These are phyloP conservation scores for Phengaris arion DNA, from an alignment of 2,888 invertebrate species.

Conservation along the genomic window DNA sequence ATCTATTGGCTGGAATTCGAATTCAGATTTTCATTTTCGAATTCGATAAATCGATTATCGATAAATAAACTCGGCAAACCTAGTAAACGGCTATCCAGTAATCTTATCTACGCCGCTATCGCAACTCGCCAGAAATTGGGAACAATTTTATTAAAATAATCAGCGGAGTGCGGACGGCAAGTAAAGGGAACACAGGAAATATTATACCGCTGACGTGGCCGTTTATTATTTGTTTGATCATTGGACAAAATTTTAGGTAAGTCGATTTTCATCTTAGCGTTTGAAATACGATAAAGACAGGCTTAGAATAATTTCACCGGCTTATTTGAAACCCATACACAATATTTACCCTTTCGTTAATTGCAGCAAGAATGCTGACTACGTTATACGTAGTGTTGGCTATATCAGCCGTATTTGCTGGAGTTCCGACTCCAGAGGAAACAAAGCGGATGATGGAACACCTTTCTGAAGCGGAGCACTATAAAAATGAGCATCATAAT, in stretches of 20 bases:
- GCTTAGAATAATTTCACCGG: constrained; percentile 3
- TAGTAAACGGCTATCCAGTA: not conserved
- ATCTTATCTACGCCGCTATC: not conserved
- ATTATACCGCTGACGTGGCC: constrained; percentile 62
- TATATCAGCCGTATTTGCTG: constrained; percentile 65
- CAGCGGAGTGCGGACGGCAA: constrained; percentile 12
- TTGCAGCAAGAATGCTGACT: constrained; percentile 59
- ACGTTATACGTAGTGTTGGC: constrained; percentile 60
- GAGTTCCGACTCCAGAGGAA: constrained; percentile 87
- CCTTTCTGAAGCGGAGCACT: constrained; percentile 89
- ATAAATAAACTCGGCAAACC: not conserved
- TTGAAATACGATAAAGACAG: not conserved
- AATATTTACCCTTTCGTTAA: constrained; percentile 27
- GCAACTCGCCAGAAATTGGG: constrained; percentile 37
- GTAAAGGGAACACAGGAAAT: constrained; percentile 18
- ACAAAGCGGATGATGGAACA: constrained; percentile 83
- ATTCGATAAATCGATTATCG: too few species aligned
- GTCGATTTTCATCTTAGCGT: not conserved
- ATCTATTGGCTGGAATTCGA: too few species aligned
- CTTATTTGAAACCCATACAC: not conserved
- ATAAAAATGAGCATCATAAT: constrained; percentile 89
- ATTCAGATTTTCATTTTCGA: too few species aligned
- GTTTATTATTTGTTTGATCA: constrained; percentile 27
- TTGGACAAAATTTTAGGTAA: constrained; percentile 13
- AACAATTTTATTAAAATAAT: constrained; percentile 42